phyloP scores from a whole-genome alignment of 2,888 invertebrate genomes.

The Dynastes hyllus region DNA sequence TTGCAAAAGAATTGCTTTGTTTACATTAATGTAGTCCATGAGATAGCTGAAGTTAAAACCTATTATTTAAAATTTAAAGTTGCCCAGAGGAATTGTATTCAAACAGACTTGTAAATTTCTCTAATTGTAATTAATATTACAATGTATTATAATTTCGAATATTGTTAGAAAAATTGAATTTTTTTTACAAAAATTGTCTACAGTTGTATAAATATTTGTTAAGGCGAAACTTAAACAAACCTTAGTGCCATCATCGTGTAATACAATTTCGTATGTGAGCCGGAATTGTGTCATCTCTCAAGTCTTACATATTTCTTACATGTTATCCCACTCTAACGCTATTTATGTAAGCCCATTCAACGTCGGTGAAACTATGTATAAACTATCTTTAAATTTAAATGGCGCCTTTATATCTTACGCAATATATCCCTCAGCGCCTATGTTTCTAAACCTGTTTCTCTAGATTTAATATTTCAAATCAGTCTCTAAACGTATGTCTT shows the following conservation, averaged over 20 bases:
- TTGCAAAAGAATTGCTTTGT: background rate
- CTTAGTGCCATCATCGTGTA: slow-evolving; percentile 1
- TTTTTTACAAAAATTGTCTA: background rate
- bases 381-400: slow-evolving; percentile 42
- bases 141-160: too few species aligned
- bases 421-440: slow-evolving; percentile 7
- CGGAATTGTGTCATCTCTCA: slow-evolving; percentile 32
- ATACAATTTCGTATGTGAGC: slow-evolving; percentile 21
- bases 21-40: background rate
- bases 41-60: too few species aligned
- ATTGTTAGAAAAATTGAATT: too few species aligned
- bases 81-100: too few species aligned
- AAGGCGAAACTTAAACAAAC: slow-evolving; percentile 5
- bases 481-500: slow-evolving; percentile 21
- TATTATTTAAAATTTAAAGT: too few species aligned
- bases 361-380: slow-evolving; percentile 23
- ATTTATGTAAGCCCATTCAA: background rate
- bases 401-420: slow-evolving; percentile 31
- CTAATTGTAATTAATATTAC: too few species aligned
- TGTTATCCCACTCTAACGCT: slow-evolving; percentile 16
- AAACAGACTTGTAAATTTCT: too few species aligned
- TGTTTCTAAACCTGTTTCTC: slow-evolving; percentile 25
- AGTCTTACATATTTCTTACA: background rate
- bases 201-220: too few species aligned
- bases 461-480: slow-evolving; percentile 40